These are phyloP conservation scores for Phasia obesa DNA, from an alignment of 2,888 invertebrate genomes.

Conservation along the genomic window DNA sequence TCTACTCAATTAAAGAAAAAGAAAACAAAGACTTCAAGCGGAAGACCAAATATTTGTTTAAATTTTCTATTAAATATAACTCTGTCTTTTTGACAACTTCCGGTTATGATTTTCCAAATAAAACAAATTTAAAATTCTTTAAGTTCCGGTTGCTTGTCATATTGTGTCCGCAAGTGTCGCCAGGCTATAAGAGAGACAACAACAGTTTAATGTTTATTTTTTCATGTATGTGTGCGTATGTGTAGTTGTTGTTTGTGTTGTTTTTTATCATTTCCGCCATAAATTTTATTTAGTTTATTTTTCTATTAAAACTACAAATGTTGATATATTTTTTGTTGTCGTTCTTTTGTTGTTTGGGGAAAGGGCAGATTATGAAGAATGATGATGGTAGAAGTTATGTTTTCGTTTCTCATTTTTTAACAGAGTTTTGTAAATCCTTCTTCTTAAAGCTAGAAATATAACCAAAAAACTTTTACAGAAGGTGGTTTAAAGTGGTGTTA, in stretches of 20 bases:
- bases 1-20: not conserved
- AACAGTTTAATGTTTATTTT: conserved; percentile 15
- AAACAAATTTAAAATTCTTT: conserved; percentile 57
- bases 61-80: conserved; percentile 58
- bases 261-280: conserved; percentile 82
- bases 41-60: conserved; percentile 36
- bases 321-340: conserved; percentile 58
- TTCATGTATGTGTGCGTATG: not conserved
- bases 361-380: conserved; percentile 49
- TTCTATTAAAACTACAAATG: conserved; percentile 79
- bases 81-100: conserved; percentile 57
- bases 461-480: conserved; percentile 13
- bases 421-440: conserved; percentile 39
- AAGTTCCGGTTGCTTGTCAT: conserved; percentile 63
- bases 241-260: conserved; percentile 24
- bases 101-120: conserved; percentile 50
- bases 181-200: not conserved
- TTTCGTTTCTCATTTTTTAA: not conserved
- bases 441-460: conserved; percentile 19
- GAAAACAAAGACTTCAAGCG: conserved; percentile 4
- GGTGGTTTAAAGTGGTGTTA: not conserved
- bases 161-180: conserved; percentile 61
- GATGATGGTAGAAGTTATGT: conserved; percentile 36
- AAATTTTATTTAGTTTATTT: conserved; percentile 81
- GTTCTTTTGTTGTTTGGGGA: not conserved